Evolutionary conservation across 2,888 invertebrate species (phyloP).

Genomic region (Rhingia rostrata): DNA sequence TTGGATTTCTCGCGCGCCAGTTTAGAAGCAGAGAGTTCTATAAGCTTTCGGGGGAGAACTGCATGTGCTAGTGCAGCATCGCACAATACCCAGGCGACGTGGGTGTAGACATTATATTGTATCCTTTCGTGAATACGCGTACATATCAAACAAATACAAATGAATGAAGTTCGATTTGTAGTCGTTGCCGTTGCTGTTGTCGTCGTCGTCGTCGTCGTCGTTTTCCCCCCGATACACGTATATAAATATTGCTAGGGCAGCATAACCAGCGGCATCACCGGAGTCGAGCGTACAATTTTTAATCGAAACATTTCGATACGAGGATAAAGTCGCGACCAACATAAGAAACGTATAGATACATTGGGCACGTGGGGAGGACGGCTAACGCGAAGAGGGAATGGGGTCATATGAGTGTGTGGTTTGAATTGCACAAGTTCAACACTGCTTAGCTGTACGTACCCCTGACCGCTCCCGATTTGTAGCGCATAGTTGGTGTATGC

Average conservation of each 20-base stretch:
- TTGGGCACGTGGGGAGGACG: neutral
- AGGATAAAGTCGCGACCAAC: conserved; percentile 70
- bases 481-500: conserved; percentile 49
- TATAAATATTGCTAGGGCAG: conserved; percentile 65
- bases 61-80: conserved; percentile 52
- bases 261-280: conserved; percentile 71
- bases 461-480: conserved; percentile 21
- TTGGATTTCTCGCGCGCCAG: conserved; percentile 63
- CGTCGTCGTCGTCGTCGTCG: conserved; percentile 33
- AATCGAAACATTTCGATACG: conserved; percentile 74
- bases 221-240: conserved; percentile 46
- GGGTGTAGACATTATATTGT: conserved; percentile 67
- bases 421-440: conserved; percentile 71
- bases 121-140: conserved; percentile 62
- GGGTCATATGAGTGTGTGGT: conserved; percentile 59
- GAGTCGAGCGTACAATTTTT: conserved; percentile 67
- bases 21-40: conserved; percentile 55
- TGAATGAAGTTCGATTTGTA: conserved; percentile 72
- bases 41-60: conserved; percentile 25
- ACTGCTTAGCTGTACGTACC: conserved; percentile 52
- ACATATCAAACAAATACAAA: conserved; percentile 69
- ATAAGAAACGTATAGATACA: conserved; percentile 64
- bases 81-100: conserved; percentile 45
- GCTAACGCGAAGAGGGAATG: conserved; percentile 5
- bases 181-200: conserved; percentile 51